Evolutionary conservation across 2,888 invertebrate species (phyloP).

Genomic region (Xanthostigma xanthostigma): DNA sequence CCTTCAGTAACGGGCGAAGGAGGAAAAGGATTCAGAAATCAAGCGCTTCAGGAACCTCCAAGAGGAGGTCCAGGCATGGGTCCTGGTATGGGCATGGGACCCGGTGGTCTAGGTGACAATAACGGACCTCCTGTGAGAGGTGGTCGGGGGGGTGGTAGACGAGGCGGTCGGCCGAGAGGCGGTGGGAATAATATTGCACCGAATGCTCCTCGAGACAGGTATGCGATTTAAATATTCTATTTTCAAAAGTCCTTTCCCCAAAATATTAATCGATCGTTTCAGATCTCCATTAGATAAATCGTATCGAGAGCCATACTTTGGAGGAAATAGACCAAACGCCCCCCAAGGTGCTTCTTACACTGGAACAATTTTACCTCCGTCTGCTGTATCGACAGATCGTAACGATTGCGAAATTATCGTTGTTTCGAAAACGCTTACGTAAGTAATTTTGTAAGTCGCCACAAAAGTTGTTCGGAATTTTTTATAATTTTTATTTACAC

Average conservation of each 20-base stretch:
- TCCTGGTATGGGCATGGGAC: constrained; percentile 7
- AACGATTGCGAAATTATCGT: constrained; percentile 89
- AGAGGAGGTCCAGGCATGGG: constrained; percentile 19
- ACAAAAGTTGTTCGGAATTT: too few species aligned
- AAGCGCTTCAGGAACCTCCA: neutral
- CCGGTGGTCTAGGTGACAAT: too few species aligned
- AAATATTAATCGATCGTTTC: neutral
- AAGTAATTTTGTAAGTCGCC: constrained; percentile 25
- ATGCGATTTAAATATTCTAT: constrained; percentile 8
- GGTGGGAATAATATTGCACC: constrained; percentile 6
- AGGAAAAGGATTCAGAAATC: neutral
- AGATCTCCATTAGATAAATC: constrained; percentile 1
- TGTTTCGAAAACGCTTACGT: constrained; percentile 68
- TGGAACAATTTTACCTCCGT: neutral
- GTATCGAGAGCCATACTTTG: neutral
- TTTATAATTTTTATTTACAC: constrained; percentile 8
- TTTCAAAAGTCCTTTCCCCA: neutral
- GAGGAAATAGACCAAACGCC: neutral
- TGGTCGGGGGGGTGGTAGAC: constrained; percentile 20
- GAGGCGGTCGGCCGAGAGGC: constrained; percentile 14
- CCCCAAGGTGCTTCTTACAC: neutral
- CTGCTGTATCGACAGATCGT: constrained; percentile 33
- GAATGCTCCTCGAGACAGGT: constrained; percentile 4
- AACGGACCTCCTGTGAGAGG: constrained; percentile 16
- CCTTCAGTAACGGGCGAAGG: constrained; percentile 2